Percentiles rank a stretch among this genome's conserved stretches.
Conservation (phyloP, 2,113 vertebrate species). For the Xiphias gladius region DNA sequence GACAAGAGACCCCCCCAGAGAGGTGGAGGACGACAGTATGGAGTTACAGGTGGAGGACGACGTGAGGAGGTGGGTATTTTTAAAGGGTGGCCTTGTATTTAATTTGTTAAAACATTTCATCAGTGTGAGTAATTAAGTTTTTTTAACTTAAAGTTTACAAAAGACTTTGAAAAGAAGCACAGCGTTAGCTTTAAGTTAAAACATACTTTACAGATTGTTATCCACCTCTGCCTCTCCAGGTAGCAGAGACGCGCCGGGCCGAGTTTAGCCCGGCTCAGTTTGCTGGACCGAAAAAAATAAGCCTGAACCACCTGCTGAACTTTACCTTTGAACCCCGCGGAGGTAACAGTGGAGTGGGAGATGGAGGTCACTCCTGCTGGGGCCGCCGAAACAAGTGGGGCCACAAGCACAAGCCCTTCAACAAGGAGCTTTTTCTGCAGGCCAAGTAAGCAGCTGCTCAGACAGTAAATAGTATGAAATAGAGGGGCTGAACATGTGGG, state of each 20-base stretch:
- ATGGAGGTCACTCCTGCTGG: slow-evolving; percentile 91
- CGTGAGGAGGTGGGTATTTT: slow-evolving; percentile 93
- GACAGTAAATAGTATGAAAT: neutral
- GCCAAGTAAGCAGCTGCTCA: slow-evolving; percentile 91
- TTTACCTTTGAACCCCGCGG: slow-evolving; percentile 99
- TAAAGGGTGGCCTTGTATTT: neutral
- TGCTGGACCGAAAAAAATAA: slow-evolving; percentile 98
- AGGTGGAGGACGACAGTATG: slow-evolving; percentile 90
- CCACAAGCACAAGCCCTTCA: slow-evolving; percentile 96
- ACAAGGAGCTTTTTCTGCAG: slow-evolving; percentile 98
- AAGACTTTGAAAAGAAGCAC: neutral
- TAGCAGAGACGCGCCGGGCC: slow-evolving; percentile 97
- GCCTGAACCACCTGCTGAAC: slow-evolving; percentile 97
- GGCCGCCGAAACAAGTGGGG: slow-evolving; percentile 98
- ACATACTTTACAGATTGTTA: neutral
- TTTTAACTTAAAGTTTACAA: neutral
- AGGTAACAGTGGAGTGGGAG: slow-evolving; percentile 87
- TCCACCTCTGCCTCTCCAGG: slow-evolving; percentile 82
- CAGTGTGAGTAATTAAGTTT: neutral
- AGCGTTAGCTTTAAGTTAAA: neutral
- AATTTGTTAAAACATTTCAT: neutral
- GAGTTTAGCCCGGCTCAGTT: slow-evolving; percentile 99
- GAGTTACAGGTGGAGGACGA: slow-evolving; percentile 94
- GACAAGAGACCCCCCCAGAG: slow-evolving; percentile 98
- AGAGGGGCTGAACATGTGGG: neutral